Conservation (phyloP, 2,797 vertebrate species). For the Artibeus jamaicensis region DNA sequence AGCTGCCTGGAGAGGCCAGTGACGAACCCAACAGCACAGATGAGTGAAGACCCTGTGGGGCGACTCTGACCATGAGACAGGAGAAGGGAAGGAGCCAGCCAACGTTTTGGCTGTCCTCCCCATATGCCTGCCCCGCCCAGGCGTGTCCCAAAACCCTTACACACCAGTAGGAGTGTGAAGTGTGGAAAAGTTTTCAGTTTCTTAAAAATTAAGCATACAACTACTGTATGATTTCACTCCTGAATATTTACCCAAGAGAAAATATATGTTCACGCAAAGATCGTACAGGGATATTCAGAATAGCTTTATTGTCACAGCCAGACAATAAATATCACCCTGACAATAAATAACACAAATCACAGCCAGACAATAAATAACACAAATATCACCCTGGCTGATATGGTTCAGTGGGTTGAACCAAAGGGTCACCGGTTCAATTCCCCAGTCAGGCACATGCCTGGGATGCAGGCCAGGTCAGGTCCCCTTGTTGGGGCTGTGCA, state of each 20-base stretch:
- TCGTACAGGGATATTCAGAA: background rate
- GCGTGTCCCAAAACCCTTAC: background rate
- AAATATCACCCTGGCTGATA: background rate
- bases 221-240: background rate
- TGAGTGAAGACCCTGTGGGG: background rate
- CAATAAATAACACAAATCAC: too few species aligned
- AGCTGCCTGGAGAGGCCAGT: background rate
- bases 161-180: background rate
- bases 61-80: background rate
- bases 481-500: background rate
- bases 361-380: background rate
- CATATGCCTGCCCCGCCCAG: background rate
- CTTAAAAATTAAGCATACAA: background rate
- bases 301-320: background rate
- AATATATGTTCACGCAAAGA: background rate
- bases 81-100: background rate
- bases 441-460: background rate
- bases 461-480: too few species aligned
- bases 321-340: background rate
- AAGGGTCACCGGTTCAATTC: background rate
- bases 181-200: background rate
- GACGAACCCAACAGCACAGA: background rate
- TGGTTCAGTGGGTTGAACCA: background rate
- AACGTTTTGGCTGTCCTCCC: background rate
- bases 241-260: background rate